These are phyloP conservation scores for Uromys caudimaculatus DNA, from an alignment of 2,797 vertebrate species.

Conservation along the genomic window DNA sequence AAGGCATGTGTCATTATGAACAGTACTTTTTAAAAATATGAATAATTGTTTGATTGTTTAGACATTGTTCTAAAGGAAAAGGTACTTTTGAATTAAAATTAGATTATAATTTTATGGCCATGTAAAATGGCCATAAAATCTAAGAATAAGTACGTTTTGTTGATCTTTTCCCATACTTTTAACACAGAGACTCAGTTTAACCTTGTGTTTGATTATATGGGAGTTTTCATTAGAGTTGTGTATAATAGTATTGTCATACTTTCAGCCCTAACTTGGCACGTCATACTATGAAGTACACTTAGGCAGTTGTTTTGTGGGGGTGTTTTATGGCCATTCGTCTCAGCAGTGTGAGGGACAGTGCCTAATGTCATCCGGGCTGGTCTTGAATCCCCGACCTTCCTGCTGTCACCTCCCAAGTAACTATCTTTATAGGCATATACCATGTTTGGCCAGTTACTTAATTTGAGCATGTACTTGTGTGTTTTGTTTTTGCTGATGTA, in stretches of 20 bases:
- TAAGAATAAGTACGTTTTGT: constrained; percentile 44
- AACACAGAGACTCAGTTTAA: neutral
- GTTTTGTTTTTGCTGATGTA: constrained; percentile 12
- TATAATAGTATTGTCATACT: neutral
- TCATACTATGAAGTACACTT: constrained; percentile 44
- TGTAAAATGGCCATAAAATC: constrained; percentile 48
- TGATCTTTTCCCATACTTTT: constrained; percentile 35
- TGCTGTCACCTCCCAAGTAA: neutral
- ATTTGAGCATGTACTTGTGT: neutral
- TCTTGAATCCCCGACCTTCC: neutral
- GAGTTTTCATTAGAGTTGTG: neutral
- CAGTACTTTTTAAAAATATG: neutral
- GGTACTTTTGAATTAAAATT: constrained; percentile 49
- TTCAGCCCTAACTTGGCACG: constrained; percentile 42
- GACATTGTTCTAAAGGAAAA: constrained; percentile 50
- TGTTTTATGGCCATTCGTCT: constrained; percentile 14
- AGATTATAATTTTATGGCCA: constrained; percentile 24
- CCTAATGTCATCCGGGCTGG: neutral
- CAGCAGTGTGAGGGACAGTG: neutral
- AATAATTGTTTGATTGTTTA: constrained; percentile 39
- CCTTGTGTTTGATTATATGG: constrained; percentile 13
- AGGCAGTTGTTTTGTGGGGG: constrained; percentile 44
- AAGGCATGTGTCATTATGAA: neutral
- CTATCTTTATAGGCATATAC: neutral
- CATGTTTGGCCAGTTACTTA: neutral